Conservation (phyloP, 2,797 vertebrate genomes). For the Ceyx erithaca region DNA sequence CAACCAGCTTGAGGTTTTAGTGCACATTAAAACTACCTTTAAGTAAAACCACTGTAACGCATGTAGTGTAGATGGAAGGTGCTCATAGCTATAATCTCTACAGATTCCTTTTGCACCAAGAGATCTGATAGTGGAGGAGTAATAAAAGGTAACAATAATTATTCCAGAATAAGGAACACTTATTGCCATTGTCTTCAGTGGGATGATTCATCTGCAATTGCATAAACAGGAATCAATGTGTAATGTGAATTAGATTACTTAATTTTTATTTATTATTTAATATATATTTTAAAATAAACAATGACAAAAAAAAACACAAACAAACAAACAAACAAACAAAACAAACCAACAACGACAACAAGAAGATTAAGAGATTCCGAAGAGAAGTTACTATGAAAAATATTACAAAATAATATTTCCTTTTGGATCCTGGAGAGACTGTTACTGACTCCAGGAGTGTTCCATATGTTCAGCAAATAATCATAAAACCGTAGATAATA, state of each 20-base stretch:
- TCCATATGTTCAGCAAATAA: background rate
- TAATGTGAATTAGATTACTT: background rate
- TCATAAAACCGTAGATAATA: background rate
- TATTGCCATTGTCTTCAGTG: background rate
- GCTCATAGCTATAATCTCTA: background rate
- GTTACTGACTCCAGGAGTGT: background rate
- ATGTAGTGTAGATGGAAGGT: background rate
- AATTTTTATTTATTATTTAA: no score
- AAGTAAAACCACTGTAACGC: background rate
- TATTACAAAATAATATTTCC: background rate
- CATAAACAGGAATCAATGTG: background rate
- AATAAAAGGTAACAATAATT: background rate
- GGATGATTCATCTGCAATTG: background rate
- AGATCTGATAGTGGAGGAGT: background rate
- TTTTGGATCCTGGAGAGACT: background rate
- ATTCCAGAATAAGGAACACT: background rate
- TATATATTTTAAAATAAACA: no score
- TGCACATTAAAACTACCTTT: background rate
- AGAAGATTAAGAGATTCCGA: background rate
- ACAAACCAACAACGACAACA: no score
- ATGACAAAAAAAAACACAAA: no score
- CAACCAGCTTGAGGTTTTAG: fast-evolving
- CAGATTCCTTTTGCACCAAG: background rate
- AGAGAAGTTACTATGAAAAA: background rate
- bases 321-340: no score